These are phyloP conservation scores for Erythrolamprus reginae DNA, from an alignment of 2,113 vertebrate genomes.

Conservation along the genomic window DNA sequence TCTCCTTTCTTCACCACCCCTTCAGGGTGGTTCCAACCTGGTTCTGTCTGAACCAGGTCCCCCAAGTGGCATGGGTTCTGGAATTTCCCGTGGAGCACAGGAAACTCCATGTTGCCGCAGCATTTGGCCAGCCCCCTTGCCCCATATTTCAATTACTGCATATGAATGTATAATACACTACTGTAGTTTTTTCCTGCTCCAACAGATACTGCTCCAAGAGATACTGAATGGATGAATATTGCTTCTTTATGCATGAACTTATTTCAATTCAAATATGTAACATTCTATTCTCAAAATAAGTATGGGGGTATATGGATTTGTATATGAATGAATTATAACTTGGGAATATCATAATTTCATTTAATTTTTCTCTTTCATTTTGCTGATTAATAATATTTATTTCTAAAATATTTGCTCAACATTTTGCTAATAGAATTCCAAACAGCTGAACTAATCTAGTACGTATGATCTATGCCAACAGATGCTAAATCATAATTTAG, in stretches of 20 bases:
- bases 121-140: no score
- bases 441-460: background rate
- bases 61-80: no score
- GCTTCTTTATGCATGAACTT: background rate
- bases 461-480: background rate
- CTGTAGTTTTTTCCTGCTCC: background rate
- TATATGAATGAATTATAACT: background rate
- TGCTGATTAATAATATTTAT: background rate
- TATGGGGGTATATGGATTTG: background rate
- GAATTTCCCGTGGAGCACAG: no score
- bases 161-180: background rate
- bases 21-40: no score
- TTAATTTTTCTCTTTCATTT: background rate
- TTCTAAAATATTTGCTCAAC: background rate
- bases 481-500: background rate
- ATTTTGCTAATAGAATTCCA: background rate
- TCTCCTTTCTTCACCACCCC: no score
- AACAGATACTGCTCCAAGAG: background rate
- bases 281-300: background rate
- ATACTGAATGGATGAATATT: background rate
- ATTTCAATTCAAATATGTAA: background rate
- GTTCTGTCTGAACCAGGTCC: no score
- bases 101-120: no score
- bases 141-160: background rate
- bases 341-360: background rate